These are phyloP conservation scores for Phoeniculus purpureus DNA, from an alignment of 2,797 vertebrate genomes.

Conservation along the genomic window DNA sequence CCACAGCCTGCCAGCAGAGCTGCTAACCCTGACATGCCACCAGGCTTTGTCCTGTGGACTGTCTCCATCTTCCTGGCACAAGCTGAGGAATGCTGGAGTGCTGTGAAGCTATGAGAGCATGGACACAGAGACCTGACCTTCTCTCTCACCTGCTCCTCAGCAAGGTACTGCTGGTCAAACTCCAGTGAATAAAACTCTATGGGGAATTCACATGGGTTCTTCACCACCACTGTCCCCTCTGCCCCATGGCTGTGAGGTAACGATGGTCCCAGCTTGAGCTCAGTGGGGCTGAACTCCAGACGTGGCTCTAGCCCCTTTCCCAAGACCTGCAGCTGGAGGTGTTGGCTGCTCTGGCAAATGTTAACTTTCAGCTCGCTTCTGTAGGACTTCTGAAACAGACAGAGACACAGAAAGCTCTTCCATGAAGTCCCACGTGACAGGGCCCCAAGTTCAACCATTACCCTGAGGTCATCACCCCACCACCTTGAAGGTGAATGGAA, in stretches of 20 bases:
- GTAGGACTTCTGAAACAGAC: constrained; percentile 80
- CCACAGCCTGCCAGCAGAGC: background rate
- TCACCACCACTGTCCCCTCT: constrained; percentile 80
- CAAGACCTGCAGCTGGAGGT: constrained; percentile 73
- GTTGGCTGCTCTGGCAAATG: constrained; percentile 79
- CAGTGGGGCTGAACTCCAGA: constrained; percentile 80
- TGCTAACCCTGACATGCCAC: background rate
- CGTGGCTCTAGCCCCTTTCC: constrained; percentile 85
- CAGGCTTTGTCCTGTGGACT: background rate
- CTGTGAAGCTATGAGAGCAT: background rate
- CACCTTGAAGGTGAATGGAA: background rate
- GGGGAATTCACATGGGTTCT: constrained; percentile 88
- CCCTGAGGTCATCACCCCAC: background rate
- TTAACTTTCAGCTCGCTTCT: constrained; percentile 76
- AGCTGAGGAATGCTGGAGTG: background rate
- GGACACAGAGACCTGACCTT: fast-evolving
- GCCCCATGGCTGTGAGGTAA: constrained; percentile 76
- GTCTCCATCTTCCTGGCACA: background rate
- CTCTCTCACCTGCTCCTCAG: constrained; percentile 87
- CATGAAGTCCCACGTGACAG: background rate
- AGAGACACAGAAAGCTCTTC: background rate
- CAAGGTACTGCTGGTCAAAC: constrained; percentile 85
- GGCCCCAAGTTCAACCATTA: background rate
- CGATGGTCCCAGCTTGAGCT: constrained; percentile 82
- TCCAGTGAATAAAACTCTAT: constrained; percentile 92